phyloP scores from a whole-genome alignment of 2,888 invertebrate genomes.

The Siphlonurus alternatus region DNA sequence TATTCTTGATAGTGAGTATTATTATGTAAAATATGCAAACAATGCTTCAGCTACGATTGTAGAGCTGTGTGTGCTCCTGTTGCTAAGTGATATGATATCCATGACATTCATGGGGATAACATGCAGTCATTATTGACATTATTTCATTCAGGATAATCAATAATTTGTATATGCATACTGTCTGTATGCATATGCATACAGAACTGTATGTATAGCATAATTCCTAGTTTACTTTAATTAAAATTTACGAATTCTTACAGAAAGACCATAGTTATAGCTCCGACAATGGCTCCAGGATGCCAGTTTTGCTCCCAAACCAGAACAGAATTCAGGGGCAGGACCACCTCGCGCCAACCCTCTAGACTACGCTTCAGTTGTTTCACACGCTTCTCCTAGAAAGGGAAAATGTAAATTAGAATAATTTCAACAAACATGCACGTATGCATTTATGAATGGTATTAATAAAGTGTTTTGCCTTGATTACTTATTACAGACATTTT shows the following conservation, averaged over 20 bases:
- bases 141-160: too few species aligned
- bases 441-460: background rate
- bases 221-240: too few species aligned
- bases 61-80: too few species aligned
- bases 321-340: conserved; percentile 47
- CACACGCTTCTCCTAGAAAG: conserved; percentile 48
- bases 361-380: conserved; percentile 51
- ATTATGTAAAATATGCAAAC: too few species aligned
- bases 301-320: conserved; percentile 73
- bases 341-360: conserved; percentile 60
- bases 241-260: conserved; percentile 25
- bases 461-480: background rate
- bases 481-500: too few species aligned
- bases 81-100: too few species aligned
- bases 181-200: background rate
- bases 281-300: conserved; percentile 63
- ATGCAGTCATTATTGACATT: too few species aligned
- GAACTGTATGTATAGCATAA: background rate
- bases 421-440: background rate
- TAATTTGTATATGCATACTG: too few species aligned
- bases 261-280: conserved; percentile 32
- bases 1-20: too few species aligned
- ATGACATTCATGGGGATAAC: too few species aligned
- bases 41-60: too few species aligned
- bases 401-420: conserved; percentile 7